These are phyloP conservation scores for Melanotaenia duboulayi DNA, from an alignment of 2,113 vertebrate genomes.

Conservation along the genomic window DNA sequence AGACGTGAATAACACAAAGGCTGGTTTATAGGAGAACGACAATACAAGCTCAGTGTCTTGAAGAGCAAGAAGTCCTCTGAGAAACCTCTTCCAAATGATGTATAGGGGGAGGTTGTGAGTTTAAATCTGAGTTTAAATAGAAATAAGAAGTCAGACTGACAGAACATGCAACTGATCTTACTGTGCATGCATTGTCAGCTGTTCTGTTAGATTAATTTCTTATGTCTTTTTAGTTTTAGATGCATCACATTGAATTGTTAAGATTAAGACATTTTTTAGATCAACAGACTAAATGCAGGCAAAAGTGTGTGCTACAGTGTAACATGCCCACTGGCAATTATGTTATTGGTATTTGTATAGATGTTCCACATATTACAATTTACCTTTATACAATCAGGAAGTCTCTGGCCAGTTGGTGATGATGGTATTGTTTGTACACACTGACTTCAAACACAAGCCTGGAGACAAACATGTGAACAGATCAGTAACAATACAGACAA, in stretches of 20 bases:
- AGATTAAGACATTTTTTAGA: not conserved
- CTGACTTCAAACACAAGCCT: conserved; percentile 4
- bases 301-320: not conserved
- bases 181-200: conserved; percentile 21
- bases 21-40: conserved; percentile 63
- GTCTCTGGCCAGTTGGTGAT: not conserved
- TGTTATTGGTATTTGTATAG: conserved; percentile 2
- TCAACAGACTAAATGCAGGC: conserved; percentile 18
- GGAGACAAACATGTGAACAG: conserved; percentile 31
- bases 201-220: conserved; percentile 12
- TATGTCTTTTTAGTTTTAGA: conserved; percentile 15
- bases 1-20: conserved; percentile 70
- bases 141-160: conserved; percentile 20
- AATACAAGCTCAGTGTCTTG: conserved; percentile 66
- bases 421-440: not conserved
- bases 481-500: conserved; percentile 39
- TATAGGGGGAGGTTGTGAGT: conserved; percentile 31
- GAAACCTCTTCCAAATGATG: conserved; percentile 38
- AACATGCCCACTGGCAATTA: not conserved
- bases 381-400: not conserved
- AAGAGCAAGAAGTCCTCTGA: conserved; percentile 60
- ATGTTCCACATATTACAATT: not conserved
- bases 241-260: not conserved
- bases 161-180: conserved; percentile 32
- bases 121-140: conserved; percentile 31